Conservation (phyloP, 2,113 vertebrate species). For the Trichomycterus rosablanca region DNA sequence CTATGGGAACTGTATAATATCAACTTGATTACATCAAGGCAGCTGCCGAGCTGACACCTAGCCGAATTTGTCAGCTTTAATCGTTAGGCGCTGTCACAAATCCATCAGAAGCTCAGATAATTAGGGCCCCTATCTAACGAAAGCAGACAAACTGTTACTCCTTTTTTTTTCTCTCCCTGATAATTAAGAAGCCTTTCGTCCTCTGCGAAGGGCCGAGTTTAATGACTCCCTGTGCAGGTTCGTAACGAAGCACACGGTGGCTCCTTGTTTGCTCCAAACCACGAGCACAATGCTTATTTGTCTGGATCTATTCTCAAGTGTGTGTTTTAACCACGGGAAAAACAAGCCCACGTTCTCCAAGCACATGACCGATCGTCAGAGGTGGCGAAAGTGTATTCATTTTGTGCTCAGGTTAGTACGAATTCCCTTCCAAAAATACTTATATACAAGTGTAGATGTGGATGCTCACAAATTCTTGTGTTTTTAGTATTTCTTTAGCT, state of each 20-base stretch:
- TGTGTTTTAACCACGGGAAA: conserved; percentile 1
- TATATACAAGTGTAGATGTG: no score
- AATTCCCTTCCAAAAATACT: no score
- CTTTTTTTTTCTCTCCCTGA: conserved; percentile 69
- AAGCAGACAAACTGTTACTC: conserved; percentile 86
- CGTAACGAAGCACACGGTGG: conserved; percentile 1
- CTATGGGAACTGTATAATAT: conserved; percentile 95
- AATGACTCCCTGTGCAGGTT: conserved; percentile 47
- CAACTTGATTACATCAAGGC: conserved; percentile 98
- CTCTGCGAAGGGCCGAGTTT: conserved; percentile 47
- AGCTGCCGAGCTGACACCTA: conserved; percentile 95
- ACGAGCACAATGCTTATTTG: neutral
- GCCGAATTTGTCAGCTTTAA: conserved; percentile 99
- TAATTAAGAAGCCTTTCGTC: conserved; percentile 90
- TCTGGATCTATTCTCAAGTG: conserved; percentile 17
- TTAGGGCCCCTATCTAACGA: conserved; percentile 97
- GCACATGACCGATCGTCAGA: no score
- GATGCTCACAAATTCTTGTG: no score
- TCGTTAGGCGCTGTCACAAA: conserved; percentile 97
- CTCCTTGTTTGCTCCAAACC: neutral
- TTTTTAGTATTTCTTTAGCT: no score
- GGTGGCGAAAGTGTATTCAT: no score
- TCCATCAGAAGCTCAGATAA: conserved; percentile 99
- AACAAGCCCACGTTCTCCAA: neutral
- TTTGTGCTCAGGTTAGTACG: no score